A percentile compares a stretch with the other conserved stretches of the same genome.
Conservation (phyloP, 2,113 vertebrate genomes). For the Numida meleagris region DNA sequence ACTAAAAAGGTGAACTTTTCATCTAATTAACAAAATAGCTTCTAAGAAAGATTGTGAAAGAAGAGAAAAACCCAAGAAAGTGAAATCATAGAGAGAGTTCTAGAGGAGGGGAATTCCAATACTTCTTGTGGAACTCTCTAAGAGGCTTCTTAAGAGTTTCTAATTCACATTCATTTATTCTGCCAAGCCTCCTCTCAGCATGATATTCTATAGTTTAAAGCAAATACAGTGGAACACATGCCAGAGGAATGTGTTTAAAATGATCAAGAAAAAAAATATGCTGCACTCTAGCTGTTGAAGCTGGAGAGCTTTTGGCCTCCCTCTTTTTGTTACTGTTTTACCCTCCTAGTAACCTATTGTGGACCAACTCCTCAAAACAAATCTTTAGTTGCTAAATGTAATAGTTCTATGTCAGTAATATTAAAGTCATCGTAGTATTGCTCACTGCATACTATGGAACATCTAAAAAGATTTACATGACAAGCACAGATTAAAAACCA, state of each 20-base stretch:
- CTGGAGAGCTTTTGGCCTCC: background rate
- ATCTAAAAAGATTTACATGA: background rate
- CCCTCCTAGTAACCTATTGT: background rate
- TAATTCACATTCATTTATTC: conserved; percentile 28
- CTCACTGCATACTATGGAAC: background rate
- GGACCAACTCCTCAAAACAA: background rate
- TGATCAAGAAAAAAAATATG: background rate
- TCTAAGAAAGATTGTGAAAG: background rate
- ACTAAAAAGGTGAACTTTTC: background rate
- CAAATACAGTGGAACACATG: background rate
- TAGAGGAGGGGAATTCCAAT: background rate
- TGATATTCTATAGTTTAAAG: conserved; percentile 22
- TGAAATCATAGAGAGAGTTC: background rate
- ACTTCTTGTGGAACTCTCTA: background rate
- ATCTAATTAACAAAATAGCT: background rate
- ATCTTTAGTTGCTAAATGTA: background rate
- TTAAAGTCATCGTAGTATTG: background rate
- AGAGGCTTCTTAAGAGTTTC: background rate
- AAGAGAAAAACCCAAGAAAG: background rate
- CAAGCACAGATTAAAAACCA: background rate
- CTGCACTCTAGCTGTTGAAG: background rate
- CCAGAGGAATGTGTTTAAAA: background rate
- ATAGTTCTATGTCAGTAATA: background rate
- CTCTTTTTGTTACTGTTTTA: background rate
- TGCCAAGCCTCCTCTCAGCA: background rate